These are phyloP conservation scores for Biston betularia DNA, from an alignment of 2,888 invertebrate species.

Conservation along the genomic window DNA sequence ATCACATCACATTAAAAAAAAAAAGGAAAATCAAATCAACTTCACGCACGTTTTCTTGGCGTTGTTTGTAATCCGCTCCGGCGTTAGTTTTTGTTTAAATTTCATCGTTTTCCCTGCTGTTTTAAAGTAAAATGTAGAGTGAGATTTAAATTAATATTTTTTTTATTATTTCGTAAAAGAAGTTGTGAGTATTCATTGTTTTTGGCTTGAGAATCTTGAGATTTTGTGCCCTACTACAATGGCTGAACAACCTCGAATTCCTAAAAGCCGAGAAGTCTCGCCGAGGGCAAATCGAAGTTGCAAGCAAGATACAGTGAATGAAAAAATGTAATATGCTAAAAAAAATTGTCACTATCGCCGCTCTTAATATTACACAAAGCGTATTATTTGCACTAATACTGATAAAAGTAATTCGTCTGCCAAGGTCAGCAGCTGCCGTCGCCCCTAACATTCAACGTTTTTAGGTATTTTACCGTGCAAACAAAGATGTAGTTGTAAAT, in stretches of 20 bases:
- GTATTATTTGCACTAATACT: constrained; percentile 34
- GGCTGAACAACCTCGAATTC: constrained; percentile 69
- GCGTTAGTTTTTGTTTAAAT: constrained; percentile 73
- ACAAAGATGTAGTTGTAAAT: constrained; percentile 73
- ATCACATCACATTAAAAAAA: background rate
- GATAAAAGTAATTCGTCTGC: constrained; percentile 30
- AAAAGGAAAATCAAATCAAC: background rate
- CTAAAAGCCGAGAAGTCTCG: constrained; percentile 49
- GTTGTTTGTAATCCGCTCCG: constrained; percentile 83
- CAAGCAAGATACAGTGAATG: constrained; percentile 38
- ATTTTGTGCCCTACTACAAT: constrained; percentile 47
- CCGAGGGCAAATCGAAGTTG: constrained; percentile 34
- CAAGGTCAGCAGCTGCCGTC: constrained; percentile 44
- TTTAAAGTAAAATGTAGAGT: constrained; percentile 77
- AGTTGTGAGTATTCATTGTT: constrained; percentile 64
- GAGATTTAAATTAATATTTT: constrained; percentile 61
- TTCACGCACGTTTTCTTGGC: constrained; percentile 82
- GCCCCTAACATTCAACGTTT: constrained; percentile 48
- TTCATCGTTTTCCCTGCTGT: constrained; percentile 69
- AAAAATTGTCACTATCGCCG: constrained; percentile 25
- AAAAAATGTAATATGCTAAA: constrained; percentile 28
- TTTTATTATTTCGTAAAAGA: constrained; percentile 65
- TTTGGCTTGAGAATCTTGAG: constrained; percentile 43
- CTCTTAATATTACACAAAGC: constrained; percentile 28
- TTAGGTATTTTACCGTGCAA: constrained; percentile 57